Percentiles rank a stretch among this genome's conserved stretches.
These are phyloP conservation scores for Bucco capensis DNA, from an alignment of 2,113 vertebrate genomes.

Conservation along the genomic window DNA sequence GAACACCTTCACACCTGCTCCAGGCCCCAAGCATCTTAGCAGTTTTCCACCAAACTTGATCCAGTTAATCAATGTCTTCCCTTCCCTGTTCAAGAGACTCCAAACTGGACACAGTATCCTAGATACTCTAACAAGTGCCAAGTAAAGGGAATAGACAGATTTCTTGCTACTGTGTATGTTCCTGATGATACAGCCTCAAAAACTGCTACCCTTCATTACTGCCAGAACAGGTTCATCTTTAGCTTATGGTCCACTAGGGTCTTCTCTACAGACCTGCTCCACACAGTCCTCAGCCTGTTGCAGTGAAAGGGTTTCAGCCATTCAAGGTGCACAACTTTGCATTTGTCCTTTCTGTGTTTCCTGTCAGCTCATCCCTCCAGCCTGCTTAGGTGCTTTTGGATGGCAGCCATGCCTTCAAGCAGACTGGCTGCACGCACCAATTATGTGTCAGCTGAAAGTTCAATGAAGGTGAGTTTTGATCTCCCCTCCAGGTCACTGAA, in stretches of 20 bases:
- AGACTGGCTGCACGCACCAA: background rate
- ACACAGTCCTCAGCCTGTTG: background rate
- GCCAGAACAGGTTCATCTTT: background rate
- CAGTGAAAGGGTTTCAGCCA: background rate
- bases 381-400: background rate
- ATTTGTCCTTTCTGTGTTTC: background rate
- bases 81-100: background rate
- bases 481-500: background rate
- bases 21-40: background rate
- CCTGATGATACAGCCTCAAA: background rate
- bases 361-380: background rate
- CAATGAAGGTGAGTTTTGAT: background rate
- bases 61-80: background rate
- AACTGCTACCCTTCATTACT: background rate
- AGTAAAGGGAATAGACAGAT: background rate
- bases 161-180: rapidly evolving
- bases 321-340: background rate
- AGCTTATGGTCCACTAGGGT: background rate
- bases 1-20: background rate
- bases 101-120: background rate
- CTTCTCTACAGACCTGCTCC: background rate
- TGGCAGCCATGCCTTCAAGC: background rate
- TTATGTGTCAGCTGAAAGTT: background rate
- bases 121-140: background rate
- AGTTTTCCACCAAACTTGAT: background rate